A percentile compares a stretch with the other conserved stretches of the same genome.
Evolutionary conservation across 2,113 vertebrate genomes (phyloP).

Genomic region (Turdus rufiventris): DNA sequence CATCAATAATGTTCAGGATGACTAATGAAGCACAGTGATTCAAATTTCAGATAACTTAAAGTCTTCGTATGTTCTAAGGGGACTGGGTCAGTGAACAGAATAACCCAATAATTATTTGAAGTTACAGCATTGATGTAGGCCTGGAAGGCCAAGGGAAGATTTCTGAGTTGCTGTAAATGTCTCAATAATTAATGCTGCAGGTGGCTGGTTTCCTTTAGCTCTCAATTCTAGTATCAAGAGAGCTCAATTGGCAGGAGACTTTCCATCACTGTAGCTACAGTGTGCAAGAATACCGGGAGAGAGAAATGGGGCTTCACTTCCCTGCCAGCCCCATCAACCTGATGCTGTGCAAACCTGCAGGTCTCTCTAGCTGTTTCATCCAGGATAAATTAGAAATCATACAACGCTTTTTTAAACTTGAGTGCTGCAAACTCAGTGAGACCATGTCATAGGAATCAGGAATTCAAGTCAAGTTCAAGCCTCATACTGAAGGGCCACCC

Average conservation of each 20-base stretch:
- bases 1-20: neutral
- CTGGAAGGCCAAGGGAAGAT: neutral
- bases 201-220: neutral
- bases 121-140: neutral
- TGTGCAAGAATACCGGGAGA: rapidly evolving
- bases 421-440: neutral
- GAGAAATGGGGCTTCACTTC: neutral
- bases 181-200: conserved; percentile 15
- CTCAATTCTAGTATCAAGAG: neutral
- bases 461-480: neutral
- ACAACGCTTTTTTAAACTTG: neutral
- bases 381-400: neutral
- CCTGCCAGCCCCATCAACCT: neutral
- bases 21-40: neutral
- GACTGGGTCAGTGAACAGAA: neutral
- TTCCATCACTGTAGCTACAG: neutral
- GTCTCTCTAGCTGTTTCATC: neutral
- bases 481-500: neutral
- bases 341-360: neutral
- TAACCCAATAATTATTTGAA: neutral
- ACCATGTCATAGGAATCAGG: neutral
- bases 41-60: neutral
- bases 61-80: neutral
- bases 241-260: neutral
- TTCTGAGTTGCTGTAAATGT: neutral